Base-by-base conservation (phyloP, 37 sponge, comb jelly and placozoan genomes). In the Halichondria panicea region DNA sequence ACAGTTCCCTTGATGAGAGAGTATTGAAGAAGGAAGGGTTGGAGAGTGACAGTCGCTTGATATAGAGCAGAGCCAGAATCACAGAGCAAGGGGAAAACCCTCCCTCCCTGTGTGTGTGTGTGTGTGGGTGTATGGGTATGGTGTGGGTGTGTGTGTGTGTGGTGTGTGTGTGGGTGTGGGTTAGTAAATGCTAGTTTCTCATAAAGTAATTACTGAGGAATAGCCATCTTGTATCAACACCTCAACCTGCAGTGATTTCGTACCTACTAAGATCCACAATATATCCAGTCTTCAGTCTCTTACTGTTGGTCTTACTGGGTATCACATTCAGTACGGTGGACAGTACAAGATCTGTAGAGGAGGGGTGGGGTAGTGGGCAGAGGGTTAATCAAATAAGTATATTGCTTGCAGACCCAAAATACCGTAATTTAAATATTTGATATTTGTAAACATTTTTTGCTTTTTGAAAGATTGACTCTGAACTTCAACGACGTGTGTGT, bases 11-110 rank as follows among this genome's bases (percentile, higher is more conserved):
- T 22, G 81, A 59, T 18, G 81, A 60, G n/a, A 81, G 15, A 28
- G 69, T 35, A 11, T 59, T 65, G 28, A 85, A 34, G 60, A 76
- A 91, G 59, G 38, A 3, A 0, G 82, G 82, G 52, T 91, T 91
- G 18, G 46, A 52, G 44, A 67, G 54, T 13, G 78, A 52, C 48
- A 91, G 64, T 56, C 91, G 71, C 40, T 67, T 62, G 44, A 91
- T 77, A 77, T 91, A 91, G 64, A 91, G 66, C 15, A 91, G 64
- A 48, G 86, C 86, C 28, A 91, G 72, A 43, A 91, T 77, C 74
- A 85, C 32, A 30, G 82, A 81, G 54, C 86, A 91, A 9, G 91
- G 91, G 36, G 91, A 85, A 19, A 91, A 34, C 24, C 69, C 66
- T 2, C 82, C 91, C 25, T 91, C 81, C 37, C 91, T 91, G 30